Base-by-base conservation (phyloP, 2,113 vertebrate species). In the Coregonus clupeaformis region DNA sequence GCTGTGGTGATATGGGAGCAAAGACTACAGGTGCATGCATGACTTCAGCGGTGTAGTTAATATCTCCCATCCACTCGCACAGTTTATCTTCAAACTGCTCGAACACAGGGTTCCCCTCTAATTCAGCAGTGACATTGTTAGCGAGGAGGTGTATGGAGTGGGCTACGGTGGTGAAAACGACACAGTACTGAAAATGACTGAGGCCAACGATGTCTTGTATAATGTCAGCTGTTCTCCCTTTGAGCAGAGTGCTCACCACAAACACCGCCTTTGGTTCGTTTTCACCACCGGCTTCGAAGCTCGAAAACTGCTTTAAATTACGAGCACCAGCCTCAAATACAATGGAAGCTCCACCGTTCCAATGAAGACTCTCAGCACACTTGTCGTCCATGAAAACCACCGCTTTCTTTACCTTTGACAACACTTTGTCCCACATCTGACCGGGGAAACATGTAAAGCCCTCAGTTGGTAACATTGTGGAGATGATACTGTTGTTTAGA, bases 11-110 rank as follows among this genome's bases (percentile, higher is more conserved):
- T 0, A 94, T 69, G 0, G 94, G 93, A 0, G 94, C 92, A 57
- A 98, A 89, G 9, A 94, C 83, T 69, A 96, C 47, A 0, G 95
- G 91, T 0, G 85, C 85, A 3, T 96, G 89, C 73, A 93, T 70
- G 70, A 98, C 94, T 69, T 96, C 94, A 0, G 95, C 96, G 0
- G 94, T 96, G 84, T 91, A 93, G 86, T 95, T 94, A 93, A 94
- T 91, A 79, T 94, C 93, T 0, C 93, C 96, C 96, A 98, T 98
- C 97, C 97, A 99, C 67, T 95, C 94, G 69, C 95, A 94, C 20
- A 99, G 87, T 79, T 94, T 94, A 73, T 97, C 96, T 71, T 96
- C 95, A 60, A 97, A 92, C 87, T 95, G 94, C 69, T 95, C 92
- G 6, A 96, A 95, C 9, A 93, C 93, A 0, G 89, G 90, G 6